Conservation (phyloP, 2,888 invertebrate species). For the Drepana falcataria region DNA sequence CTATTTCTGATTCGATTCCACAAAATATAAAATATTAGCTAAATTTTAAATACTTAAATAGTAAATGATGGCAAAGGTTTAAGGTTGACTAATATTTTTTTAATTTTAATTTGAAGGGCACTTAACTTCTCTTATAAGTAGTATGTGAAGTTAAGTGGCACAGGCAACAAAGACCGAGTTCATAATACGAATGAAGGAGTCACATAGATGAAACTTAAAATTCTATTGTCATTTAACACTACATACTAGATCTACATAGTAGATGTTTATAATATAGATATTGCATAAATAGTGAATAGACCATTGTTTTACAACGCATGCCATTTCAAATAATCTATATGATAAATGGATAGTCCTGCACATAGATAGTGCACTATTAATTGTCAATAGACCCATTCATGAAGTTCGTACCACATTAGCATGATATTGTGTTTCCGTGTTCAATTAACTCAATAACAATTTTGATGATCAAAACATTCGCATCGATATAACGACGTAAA, state of each 20-base stretch:
- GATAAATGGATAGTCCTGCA: conserved; percentile 53
- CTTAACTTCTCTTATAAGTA: too few relatives aligned
- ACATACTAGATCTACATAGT: too few relatives aligned
- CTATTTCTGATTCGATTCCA: too few relatives aligned
- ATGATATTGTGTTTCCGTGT: conserved; percentile 41
- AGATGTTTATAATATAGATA: conserved; percentile 51
- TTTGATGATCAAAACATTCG: conserved; percentile 24
- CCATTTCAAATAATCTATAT: conserved; percentile 42
- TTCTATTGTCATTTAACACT: conserved; percentile 36
- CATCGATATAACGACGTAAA: conserved; percentile 20
- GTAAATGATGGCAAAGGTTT: too few relatives aligned
- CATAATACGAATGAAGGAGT: conserved; percentile 4
- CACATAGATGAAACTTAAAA: conserved; percentile 25
- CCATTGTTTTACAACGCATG: conserved; percentile 62
- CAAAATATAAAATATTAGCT: too few relatives aligned
- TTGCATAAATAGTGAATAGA: conserved; percentile 62
- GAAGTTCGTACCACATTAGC: conserved; percentile 19
- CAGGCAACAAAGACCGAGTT: not conserved
- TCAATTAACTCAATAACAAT: conserved; percentile 24
- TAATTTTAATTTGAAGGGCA: too few relatives aligned
- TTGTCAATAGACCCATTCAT: conserved; percentile 44
- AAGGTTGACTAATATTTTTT: too few relatives aligned
- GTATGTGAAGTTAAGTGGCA: not conserved
- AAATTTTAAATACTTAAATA: too few relatives aligned
- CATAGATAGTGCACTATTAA: conserved; percentile 50